A percentile compares a stretch with the other conserved stretches of the same genome.
Evolutionary conservation across 2,888 invertebrate genomes (phyloP).

Genomic region (Macrosoma leucophasiata): DNA sequence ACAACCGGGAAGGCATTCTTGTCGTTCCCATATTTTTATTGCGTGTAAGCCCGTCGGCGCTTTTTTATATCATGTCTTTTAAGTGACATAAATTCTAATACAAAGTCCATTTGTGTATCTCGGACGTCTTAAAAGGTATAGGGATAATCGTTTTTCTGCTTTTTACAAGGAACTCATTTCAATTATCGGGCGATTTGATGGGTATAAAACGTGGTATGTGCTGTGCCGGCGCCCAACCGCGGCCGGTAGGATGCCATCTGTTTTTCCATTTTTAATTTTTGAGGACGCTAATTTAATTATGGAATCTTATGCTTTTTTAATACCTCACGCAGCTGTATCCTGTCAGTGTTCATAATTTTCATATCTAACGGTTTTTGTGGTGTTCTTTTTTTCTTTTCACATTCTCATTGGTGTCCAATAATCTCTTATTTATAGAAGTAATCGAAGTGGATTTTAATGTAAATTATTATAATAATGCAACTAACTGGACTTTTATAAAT

Average conservation of each 20-base stretch:
- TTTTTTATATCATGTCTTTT: conserved; percentile 72
- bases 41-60: conserved; percentile 73
- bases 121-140: conserved; percentile 73
- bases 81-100: conserved; percentile 76
- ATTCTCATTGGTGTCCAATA: conserved; percentile 8
- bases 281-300: conserved; percentile 73
- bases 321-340: conserved; percentile 58
- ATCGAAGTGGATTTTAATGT: too few relatives aligned
- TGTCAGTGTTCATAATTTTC: conserved; percentile 51
- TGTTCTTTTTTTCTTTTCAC: conserved; percentile 12
- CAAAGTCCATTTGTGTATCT: conserved; percentile 76
- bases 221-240: conserved; percentile 64
- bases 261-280: conserved; percentile 56
- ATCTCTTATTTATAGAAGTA: conserved; percentile 2
- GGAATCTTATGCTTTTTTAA: conserved; percentile 46
- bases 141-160: conserved; percentile 74
- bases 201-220: conserved; percentile 70
- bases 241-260: conserved; percentile 54
- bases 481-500: too few relatives aligned
- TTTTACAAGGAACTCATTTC: conserved; percentile 76
- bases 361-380: conserved; percentile 47
- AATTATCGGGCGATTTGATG: conserved; percentile 73
- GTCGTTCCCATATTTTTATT: conserved; percentile 73
- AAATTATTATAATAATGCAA: too few relatives aligned
- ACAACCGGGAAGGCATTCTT: conserved; percentile 70